Percentiles rank a stretch among this genome's conserved stretches.
phyloP scores from a whole-genome alignment of 2,888 invertebrate species.

The Hypolimnas misippus region DNA sequence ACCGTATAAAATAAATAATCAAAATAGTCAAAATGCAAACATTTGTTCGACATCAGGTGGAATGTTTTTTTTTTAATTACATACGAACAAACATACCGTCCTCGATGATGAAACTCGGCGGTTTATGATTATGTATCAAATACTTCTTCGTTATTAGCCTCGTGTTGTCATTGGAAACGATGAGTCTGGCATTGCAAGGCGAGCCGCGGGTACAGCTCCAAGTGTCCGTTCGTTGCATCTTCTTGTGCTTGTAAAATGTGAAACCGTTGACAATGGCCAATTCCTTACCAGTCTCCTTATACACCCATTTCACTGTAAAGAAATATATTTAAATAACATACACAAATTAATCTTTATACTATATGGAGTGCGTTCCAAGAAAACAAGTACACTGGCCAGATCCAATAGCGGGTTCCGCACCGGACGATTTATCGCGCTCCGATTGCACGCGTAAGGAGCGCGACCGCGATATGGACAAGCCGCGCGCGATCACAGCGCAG shows the following conservation, averaged over 20 bases:
- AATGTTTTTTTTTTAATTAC: conserved; percentile 2
- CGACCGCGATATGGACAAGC: too few relatives aligned
- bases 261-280: conserved; percentile 47
- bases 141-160: conserved; percentile 33
- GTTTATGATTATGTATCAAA: conserved; percentile 17
- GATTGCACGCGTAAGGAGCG: too few relatives aligned
- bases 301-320: conserved; percentile 41
- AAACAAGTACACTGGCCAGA: too few relatives aligned
- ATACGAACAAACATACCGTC: conserved; percentile 38
- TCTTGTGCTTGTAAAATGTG: conserved; percentile 48
- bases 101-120: conserved; percentile 30
- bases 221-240: conserved; percentile 36
- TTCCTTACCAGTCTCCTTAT: conserved; percentile 42
- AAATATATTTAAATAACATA: background rate
- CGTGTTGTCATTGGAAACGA: conserved; percentile 36
- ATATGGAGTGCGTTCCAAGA: too few relatives aligned
- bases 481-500: too few relatives aligned
- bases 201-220: conserved; percentile 56
- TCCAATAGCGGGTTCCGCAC: too few relatives aligned
- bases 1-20: too few relatives aligned
- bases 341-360: too few relatives aligned
- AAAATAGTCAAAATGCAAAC: too few relatives aligned
- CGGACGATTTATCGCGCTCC: too few relatives aligned
- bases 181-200: conserved; percentile 50
- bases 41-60: too few relatives aligned